Base-by-base conservation (phyloP, 2,797 vertebrate genomes). In the Hemitrygon akajei region DNA sequence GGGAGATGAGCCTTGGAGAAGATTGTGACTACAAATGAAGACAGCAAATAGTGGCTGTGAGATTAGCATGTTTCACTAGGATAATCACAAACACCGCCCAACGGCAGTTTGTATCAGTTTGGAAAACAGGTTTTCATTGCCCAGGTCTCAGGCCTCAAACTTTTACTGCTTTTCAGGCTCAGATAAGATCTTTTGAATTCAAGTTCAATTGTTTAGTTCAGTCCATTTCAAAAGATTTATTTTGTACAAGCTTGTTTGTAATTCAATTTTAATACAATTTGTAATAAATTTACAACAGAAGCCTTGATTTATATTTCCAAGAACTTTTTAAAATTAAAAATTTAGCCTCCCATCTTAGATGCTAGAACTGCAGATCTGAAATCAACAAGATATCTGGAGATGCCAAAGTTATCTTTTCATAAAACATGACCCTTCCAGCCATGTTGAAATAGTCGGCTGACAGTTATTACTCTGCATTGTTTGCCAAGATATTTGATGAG, bases 111-210 rank as follows among this genome's bases (percentile, higher is more conserved):
- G 91, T 76, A 71, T 93, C 47, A 27, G 76, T 93, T 20, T 20
- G 47, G 27, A 93, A 93, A 93, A 40, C 30, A 47, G 56, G 40
- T 93, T 93, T 47, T 76, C 47, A 75, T 56, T 75, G 91, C 91
- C 71, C 93, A 76, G 91, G 22, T 93, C 91, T 93, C 71, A 76
- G 91, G 73, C 76, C 91, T 93, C 91, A 58, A 75, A 75, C 91
- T 93, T 93, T 76, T 93, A 75, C 91, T 93, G 30, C 86, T 37
- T 27, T 93, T 93, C 91, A 93, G 18, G 47, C 34, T 93, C 71
- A 47, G 91, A 93, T 93, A 93, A 93, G 40, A 93, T 93, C 91
- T 93, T 76, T 93, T 93, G 91, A 71, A 93, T 93, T 93, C 91
- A 93, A 76, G 71, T 56, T 76, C 40, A 93, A 93, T 73, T 93